Evolutionary conservation across 2,113 vertebrate genomes (phyloP).

Genomic region (Scopus umbretta): DNA sequence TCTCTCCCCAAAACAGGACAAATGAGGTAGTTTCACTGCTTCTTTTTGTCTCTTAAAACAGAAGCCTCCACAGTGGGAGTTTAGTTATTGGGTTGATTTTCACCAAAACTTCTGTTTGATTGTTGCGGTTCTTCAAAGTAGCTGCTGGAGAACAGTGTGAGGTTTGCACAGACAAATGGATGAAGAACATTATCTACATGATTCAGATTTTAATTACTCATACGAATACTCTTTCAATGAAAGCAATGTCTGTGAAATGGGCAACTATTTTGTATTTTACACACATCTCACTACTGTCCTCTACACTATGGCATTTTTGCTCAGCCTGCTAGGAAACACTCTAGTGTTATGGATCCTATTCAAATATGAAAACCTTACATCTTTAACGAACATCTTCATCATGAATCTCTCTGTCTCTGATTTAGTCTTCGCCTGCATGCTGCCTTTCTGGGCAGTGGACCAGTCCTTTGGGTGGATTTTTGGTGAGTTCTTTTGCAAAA

Average conservation of each 20-base stretch:
- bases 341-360: constrained; percentile 83
- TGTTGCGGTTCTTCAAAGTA: background rate
- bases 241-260: constrained; percentile 67
- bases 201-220: background rate
- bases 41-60: constrained; percentile 27
- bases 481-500: constrained; percentile 78
- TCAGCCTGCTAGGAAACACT: constrained; percentile 87
- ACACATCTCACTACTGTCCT: constrained; percentile 64
- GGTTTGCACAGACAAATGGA: constrained; percentile 28
- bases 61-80: background rate
- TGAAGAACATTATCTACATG: background rate
- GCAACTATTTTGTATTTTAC: constrained; percentile 2
- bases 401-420: constrained; percentile 89
- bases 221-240: background rate
- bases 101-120: background rate
- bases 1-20: background rate
- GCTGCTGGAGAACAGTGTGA: background rate
- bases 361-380: constrained; percentile 84
- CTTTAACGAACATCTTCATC: constrained; percentile 86
- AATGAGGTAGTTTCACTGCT: constrained; percentile 35
- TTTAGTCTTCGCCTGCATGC: constrained; percentile 80
- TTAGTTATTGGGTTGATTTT: background rate
- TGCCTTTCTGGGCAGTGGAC: constrained; percentile 82
- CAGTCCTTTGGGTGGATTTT: constrained; percentile 77
- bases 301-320: constrained; percentile 73